Evolutionary conservation across 2,888 invertebrate genomes (phyloP).

Genomic region (Zygogramma bicolorata): DNA sequence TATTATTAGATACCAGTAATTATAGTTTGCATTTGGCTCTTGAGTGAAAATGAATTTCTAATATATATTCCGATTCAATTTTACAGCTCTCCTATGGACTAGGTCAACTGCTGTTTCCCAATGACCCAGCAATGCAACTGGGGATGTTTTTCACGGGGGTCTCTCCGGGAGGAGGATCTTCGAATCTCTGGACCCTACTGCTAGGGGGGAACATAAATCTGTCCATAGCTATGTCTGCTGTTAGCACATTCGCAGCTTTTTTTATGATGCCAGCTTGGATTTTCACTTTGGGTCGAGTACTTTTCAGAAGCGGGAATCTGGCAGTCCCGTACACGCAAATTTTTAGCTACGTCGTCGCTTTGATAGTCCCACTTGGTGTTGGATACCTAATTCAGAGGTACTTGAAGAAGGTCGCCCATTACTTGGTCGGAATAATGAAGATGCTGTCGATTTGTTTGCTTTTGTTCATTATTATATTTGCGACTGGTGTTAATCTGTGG

Average conservation of each 20-base stretch:
- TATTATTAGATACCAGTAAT: too few species aligned
- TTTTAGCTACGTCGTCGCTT: conserved; percentile 77
- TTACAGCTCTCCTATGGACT: conserved; percentile 78
- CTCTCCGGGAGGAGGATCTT: conserved; percentile 92
- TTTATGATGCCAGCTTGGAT: conserved; percentile 93
- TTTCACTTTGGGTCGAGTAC: conserved; percentile 82
- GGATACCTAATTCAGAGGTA: conserved; percentile 77
- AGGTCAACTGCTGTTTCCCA: conserved; percentile 78
- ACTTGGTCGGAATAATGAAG: conserved; percentile 84
- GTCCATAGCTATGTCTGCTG: conserved; percentile 94
- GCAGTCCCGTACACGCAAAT: conserved; percentile 84
- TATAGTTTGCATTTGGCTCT: too few species aligned
- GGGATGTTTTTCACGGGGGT: conserved; percentile 91
- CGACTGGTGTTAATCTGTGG: conserved; percentile 87
- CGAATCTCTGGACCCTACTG: conserved; percentile 95
- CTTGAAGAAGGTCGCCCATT: conserved; percentile 74
- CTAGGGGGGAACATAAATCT: conserved; percentile 92
- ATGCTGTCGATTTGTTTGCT: conserved; percentile 84
- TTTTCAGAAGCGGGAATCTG: conserved; percentile 79
- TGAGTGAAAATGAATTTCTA: too few species aligned
- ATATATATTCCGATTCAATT: neutral
- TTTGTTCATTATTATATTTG: conserved; percentile 86
- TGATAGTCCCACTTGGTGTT: conserved; percentile 82
- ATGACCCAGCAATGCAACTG: conserved; percentile 77
- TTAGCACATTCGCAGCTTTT: conserved; percentile 84